Percentiles rank a stretch among this genome's conserved stretches.
These are phyloP conservation scores for Lepilemur septentrionalis DNA, from an alignment of 2,797 vertebrate genomes.

Conservation along the genomic window DNA sequence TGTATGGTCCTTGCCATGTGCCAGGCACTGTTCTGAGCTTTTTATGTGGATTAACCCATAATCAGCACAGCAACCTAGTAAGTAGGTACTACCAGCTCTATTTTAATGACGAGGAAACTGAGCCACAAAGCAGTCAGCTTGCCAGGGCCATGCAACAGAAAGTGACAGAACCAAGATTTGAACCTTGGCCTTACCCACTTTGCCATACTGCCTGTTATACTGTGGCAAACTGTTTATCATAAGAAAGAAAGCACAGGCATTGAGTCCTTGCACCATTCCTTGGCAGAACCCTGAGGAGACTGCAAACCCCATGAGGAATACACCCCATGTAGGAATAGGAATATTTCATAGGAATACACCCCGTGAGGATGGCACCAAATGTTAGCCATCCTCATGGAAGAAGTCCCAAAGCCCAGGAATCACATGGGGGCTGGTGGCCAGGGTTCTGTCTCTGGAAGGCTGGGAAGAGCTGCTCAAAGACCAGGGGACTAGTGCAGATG, in stretches of 20 bases:
- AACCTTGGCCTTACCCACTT: not conserved
- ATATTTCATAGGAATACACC: too few relatives aligned
- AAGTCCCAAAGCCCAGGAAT: not conserved
- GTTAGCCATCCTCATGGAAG: rapidly evolving
- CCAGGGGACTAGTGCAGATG: rapidly evolving
- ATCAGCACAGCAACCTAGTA: too few relatives aligned
- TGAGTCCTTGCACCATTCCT: too few relatives aligned
- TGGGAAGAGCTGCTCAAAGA: not conserved
- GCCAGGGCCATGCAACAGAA: not conserved
- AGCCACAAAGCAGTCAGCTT: not conserved
- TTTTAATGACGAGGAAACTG: not conserved
- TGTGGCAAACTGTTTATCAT: too few relatives aligned
- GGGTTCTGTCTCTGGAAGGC: not conserved
- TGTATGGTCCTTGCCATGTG: not conserved
- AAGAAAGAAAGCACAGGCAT: too few relatives aligned
- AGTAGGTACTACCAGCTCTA: not conserved
- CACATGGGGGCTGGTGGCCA: not conserved
- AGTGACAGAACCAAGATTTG: not conserved
- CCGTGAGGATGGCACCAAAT: not conserved
- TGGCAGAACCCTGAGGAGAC: too few relatives aligned
- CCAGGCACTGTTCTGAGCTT: not conserved
- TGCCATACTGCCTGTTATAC: not conserved
- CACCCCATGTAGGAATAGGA: too few relatives aligned
- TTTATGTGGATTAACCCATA: not conserved
- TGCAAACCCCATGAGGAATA: too few relatives aligned